These are phyloP conservation scores for Thinocorus orbignyianus DNA, from an alignment of 2,113 vertebrate species.

Conservation along the genomic window DNA sequence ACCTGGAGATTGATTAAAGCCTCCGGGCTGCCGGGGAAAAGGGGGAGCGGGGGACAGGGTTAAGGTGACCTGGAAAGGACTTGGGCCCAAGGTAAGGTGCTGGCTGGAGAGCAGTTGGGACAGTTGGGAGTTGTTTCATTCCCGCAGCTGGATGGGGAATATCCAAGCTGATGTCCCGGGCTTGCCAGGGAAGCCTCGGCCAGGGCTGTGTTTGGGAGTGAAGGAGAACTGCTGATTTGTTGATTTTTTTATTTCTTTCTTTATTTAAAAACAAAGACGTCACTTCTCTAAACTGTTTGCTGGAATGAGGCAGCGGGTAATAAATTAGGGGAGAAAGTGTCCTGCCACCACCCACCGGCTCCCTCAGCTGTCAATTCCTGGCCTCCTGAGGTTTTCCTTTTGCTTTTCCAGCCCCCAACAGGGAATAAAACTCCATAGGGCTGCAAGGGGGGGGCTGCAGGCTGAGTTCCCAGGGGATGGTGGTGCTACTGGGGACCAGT, in stretches of 20 bases:
- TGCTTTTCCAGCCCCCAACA: background rate
- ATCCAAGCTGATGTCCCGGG: background rate
- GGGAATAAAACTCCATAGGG: accelerated
- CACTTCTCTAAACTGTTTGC: background rate
- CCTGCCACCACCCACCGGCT: background rate
- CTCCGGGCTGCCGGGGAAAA: background rate
- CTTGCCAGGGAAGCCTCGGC: background rate
- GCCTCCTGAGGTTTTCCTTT: background rate
- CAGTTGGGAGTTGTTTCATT: background rate
- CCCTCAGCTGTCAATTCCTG: accelerated
- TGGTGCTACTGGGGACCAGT: accelerated
- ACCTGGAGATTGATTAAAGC: conserved; percentile 19
- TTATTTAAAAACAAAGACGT: background rate
- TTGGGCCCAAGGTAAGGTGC: background rate
- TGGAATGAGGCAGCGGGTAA: background rate
- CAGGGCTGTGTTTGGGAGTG: background rate
- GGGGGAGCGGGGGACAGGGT: background rate
- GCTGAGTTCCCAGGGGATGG: accelerated
- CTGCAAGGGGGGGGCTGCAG: background rate
- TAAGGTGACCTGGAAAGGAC: conserved; percentile 31
- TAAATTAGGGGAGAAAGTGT: background rate
- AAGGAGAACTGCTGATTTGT: background rate
- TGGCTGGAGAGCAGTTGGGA: accelerated
- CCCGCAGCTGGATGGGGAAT: background rate
- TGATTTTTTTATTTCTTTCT: background rate